phyloP scores from a whole-genome alignment of 2,888 invertebrate genomes.

The Miltochrista miniata region DNA sequence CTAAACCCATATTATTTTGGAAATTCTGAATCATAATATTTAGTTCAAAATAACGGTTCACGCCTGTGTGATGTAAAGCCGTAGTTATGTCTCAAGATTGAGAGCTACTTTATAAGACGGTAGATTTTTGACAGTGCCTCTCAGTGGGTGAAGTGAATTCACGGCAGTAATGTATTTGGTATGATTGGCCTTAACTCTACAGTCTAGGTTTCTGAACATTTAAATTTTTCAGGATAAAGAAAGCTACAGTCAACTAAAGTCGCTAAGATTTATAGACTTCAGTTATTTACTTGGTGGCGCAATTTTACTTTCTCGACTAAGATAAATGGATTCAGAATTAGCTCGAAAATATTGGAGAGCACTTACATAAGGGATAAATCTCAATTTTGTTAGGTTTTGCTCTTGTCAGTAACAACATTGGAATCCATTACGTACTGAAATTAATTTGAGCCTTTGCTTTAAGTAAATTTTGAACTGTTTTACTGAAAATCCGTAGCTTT shows the following conservation, averaged over 20 bases:
- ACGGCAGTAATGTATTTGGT: too few species aligned
- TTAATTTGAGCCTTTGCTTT: conserved; percentile 2
- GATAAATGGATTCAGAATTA: conserved; percentile 13
- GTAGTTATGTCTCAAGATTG: too few species aligned
- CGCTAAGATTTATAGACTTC: neutral
- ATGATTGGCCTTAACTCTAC: too few species aligned
- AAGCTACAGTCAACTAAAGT: neutral
- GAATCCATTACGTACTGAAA: conserved; percentile 8
- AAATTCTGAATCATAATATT: too few species aligned
- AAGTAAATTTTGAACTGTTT: neutral
- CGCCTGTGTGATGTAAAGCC: too few species aligned
- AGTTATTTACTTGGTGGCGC: conserved; percentile 5
- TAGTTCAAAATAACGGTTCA: too few species aligned
- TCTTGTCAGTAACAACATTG: conserved; percentile 12
- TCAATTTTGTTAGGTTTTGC: conserved; percentile 11
- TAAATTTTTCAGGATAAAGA: neutral
- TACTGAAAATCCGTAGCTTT: too few species aligned
- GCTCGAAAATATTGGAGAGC: conserved; percentile 6
- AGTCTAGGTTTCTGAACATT: too few species aligned
- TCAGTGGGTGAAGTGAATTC: too few species aligned
- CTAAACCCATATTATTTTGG: too few species aligned
- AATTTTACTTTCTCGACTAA: conserved; percentile 7
- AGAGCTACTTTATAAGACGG: too few species aligned
- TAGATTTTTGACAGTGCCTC: too few species aligned
- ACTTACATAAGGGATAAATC: conserved; percentile 16